Base-by-base conservation (phyloP, 2,113 vertebrate species). In the Nothocercus nigrocapillus region DNA sequence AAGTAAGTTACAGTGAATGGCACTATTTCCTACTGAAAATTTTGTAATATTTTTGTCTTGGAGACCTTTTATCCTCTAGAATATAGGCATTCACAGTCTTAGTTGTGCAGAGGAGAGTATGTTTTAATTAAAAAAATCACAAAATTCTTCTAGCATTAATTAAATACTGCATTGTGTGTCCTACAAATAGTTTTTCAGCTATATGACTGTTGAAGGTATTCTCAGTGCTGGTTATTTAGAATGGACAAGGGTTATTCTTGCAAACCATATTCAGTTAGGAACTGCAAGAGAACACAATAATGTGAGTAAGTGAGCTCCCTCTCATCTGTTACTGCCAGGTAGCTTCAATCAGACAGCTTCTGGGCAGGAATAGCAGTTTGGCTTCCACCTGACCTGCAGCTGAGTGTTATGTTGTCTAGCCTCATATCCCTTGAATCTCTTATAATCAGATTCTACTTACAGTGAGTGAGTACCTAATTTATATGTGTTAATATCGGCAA, bases 51-150 rank as follows among this genome's bases (percentile, higher is more conserved):
- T 16, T 42, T 42, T 54, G 25, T 8, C 19, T 72, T 82, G 75
- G 49, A 4, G 4, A 51, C 11, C 2, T 38, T 53, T 30, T 30
- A 0, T 20, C 0, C 0, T 32, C 14, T 32, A 11, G 22, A 77
- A 11, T 47, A 28, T 13, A 54, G 30, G 5, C 53, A 5, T 34
- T 69, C 0, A 1, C 32, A 24, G 2, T 56, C 25, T 14, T 6
- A 80, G 5, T 62, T 67, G 3, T n/a, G 9, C 56, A 19, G 19
- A 70, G 83, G 19, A 70, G 32, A 24, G 3, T 66, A 4, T 1
- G 54, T 47, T 94, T 85, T 32, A 24, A 3, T 64, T 85, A 40
- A 27, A 17, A 20, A 36, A 77, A 3, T 12, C 30, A 42, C 22
- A 53, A 34, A 75, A 47, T 27, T 62, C 19, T 8, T 78, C 38